Percentiles rank a stretch among this genome's conserved stretches.
Evolutionary conservation across 2,797 vertebrate genomes (phyloP).

Genomic region (Falco biarmicus): DNA sequence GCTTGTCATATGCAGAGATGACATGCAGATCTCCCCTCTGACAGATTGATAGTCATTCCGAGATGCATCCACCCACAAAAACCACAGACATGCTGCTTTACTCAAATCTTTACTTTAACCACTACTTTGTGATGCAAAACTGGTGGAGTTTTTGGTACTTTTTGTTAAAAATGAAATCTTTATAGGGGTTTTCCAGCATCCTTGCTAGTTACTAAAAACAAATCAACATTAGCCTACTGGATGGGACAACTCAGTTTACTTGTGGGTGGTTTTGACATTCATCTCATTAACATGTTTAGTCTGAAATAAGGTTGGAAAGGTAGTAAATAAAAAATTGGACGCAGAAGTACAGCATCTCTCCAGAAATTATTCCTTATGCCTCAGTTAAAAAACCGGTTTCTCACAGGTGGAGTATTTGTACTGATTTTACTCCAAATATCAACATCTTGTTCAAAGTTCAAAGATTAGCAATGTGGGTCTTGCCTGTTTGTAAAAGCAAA

Average conservation of each 20-base stretch:
- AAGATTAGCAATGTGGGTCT: not conserved
- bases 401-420: not conserved
- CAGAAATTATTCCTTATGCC: not conserved
- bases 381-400: not conserved
- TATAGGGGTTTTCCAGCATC: constrained; percentile 80
- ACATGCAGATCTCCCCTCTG: constrained; percentile 71
- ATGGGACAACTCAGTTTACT: constrained; percentile 47
- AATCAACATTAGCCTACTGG: constrained; percentile 50
- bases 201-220: constrained; percentile 73
- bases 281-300: constrained; percentile 58
- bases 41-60: constrained; percentile 66
- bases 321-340: constrained; percentile 39
- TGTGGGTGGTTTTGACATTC: constrained; percentile 62
- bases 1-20: constrained; percentile 68
- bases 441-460: accelerated
- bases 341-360: not conserved
- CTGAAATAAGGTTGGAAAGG: constrained; percentile 49
- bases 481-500: not conserved
- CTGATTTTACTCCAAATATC: not conserved
- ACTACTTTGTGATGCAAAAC: constrained; percentile 83
- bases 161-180: constrained; percentile 82
- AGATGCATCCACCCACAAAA: constrained; percentile 81
- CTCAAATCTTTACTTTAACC: constrained; percentile 80
- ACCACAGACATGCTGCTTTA: constrained; percentile 79
- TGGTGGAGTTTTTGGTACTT: constrained; percentile 85